Evolutionary conservation across 2,113 vertebrate species (phyloP).

Genomic region (Sander lucioperca): DNA sequence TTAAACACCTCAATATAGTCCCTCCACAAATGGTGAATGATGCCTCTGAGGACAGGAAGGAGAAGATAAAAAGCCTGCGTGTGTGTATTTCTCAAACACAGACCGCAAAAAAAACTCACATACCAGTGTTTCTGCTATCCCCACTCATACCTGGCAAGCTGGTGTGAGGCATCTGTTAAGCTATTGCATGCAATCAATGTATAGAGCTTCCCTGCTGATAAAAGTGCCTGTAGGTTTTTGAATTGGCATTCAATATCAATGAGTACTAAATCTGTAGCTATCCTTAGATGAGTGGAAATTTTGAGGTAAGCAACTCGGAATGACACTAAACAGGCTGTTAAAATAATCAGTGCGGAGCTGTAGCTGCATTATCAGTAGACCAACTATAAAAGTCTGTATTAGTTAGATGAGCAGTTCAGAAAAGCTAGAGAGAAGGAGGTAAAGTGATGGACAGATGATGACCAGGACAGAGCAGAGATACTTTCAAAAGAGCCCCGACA

Average conservation of each 20-base stretch:
- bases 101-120: neutral
- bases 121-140: neutral
- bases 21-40: neutral
- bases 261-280: conserved; percentile 31
- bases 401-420: conserved; percentile 5
- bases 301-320: conserved; percentile 4
- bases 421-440: neutral
- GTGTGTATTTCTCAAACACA: neutral
- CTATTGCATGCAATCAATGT: neutral
- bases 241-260: conserved; percentile 50
- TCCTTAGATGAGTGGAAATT: conserved; percentile 49
- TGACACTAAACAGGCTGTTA: neutral
- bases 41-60: neutral
- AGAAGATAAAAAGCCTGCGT: neutral
- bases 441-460: conserved; percentile 9
- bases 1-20: neutral
- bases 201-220: conserved; percentile 49
- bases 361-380: neutral
- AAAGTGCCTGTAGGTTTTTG: conserved; percentile 38
- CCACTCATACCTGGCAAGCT: conserved; percentile 32
- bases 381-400: neutral
- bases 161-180: conserved; percentile 48
- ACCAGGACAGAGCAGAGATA: neutral
- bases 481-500: conserved; percentile 15
- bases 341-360: neutral